These are phyloP conservation scores for Sinocyclocheilus anophthalmus DNA, from an alignment of 2,113 vertebrate species.

Conservation along the genomic window DNA sequence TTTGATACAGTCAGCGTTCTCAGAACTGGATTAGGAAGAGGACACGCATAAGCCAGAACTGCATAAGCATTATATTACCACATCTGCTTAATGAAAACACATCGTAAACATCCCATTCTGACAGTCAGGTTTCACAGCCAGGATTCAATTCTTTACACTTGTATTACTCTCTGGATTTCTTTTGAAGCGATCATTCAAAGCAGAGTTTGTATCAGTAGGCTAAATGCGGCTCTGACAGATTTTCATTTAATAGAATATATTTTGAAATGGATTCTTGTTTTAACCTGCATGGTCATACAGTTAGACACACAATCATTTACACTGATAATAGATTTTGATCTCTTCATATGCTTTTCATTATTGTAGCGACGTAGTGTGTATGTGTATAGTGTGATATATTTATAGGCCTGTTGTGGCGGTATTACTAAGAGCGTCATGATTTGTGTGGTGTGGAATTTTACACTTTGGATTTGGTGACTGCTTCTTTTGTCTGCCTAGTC, in stretches of 20 bases:
- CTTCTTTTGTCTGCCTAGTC: constrained; percentile 15
- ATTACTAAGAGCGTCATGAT: neutral
- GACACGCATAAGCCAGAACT: neutral
- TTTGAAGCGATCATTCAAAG: neutral
- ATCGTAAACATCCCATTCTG: neutral
- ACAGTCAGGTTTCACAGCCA: neutral
- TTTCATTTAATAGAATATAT: neutral
- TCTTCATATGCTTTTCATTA: neutral
- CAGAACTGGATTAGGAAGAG: neutral
- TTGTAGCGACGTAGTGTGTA: neutral
- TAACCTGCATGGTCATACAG: neutral
- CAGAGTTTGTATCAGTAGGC: neutral
- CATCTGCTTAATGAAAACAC: neutral
- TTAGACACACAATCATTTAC: neutral
- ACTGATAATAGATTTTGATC: neutral
- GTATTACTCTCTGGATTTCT: neutral
- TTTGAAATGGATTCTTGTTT: neutral
- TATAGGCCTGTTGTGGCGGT: neutral
- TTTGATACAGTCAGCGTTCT: neutral
- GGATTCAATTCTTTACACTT: neutral
- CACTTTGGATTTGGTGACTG: constrained; percentile 8
- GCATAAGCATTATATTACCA: neutral
- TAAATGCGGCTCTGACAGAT: no score
- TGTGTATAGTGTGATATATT: neutral
- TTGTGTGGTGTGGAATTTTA: constrained; percentile 12